Evolutionary conservation across 1,140 invertebrate species (phyloP).

Genomic region (Lepidotrigona ventralis): DNA sequence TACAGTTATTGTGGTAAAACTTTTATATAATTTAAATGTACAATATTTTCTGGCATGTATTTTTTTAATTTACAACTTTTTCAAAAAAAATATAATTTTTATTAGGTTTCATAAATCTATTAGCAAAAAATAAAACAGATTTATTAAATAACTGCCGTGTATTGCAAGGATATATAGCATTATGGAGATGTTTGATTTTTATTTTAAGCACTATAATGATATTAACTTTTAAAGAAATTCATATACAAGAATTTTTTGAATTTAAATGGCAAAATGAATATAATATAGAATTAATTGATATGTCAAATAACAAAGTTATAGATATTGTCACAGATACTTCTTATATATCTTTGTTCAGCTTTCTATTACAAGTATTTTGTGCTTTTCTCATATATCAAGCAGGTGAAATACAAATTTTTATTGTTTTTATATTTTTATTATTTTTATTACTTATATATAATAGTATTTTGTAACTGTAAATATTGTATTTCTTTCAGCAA

Average conservation of each 20-base stretch:
- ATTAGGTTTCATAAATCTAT: conserved; percentile 79
- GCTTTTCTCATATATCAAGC: conserved; percentile 87
- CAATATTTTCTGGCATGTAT: not conserved
- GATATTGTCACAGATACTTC: conserved; percentile 32
- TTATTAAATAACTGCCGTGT: conserved; percentile 85
- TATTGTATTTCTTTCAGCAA: conserved; percentile 78
- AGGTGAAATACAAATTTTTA: conserved; percentile 69
- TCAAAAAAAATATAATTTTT: not conserved
- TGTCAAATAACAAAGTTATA: conserved; percentile 48
- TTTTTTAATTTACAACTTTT: not conserved
- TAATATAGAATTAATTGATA: conserved; percentile 80
- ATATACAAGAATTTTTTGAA: conserved; percentile 81
- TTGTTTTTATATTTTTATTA: not conserved
- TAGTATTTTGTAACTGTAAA: not conserved
- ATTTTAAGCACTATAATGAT: conserved; percentile 80
- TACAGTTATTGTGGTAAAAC: conserved; percentile 79
- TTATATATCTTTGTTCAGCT: conserved; percentile 81
- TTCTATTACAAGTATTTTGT: conserved; percentile 83
- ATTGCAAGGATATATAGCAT: conserved; percentile 85
- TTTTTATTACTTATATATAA: not conserved
- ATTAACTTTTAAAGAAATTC: conserved; percentile 80
- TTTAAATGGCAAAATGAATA: conserved; percentile 77
- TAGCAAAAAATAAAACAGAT: conserved; percentile 81
- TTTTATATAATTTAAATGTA: conserved; percentile 8
- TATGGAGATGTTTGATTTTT: conserved; percentile 86